Conservation (phyloP, 2,113 vertebrate species). For the Parus major region DNA sequence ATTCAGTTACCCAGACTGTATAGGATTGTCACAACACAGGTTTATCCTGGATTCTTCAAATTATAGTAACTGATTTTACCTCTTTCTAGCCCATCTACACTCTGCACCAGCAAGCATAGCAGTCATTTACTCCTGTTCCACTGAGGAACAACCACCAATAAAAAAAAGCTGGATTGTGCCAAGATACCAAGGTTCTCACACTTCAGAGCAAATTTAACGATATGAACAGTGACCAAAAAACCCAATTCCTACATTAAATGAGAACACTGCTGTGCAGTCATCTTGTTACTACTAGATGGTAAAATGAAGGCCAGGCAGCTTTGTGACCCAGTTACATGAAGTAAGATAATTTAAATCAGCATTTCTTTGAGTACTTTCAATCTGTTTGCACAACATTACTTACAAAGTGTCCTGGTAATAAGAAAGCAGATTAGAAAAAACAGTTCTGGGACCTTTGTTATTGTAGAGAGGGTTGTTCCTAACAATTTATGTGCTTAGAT, state of each 20-base stretch:
- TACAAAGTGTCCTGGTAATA: not conserved
- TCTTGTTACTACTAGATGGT: not conserved
- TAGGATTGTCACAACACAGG: not conserved
- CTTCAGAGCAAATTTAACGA: not conserved
- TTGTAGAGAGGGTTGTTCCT: not conserved
- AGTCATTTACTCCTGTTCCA: not conserved
- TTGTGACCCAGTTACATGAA: not conserved
- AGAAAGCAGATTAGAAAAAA: not conserved
- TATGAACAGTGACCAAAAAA: not conserved
- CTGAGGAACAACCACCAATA: not conserved
- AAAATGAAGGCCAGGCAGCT: not conserved
- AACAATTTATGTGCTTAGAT: not conserved
- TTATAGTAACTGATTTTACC: not conserved
- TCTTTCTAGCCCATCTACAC: not conserved
- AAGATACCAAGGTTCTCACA: not conserved
- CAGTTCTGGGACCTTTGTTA: not conserved
- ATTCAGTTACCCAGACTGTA: not conserved
- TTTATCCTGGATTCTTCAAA: not conserved
- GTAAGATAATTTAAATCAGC: not conserved
- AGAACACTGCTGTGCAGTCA: not conserved
- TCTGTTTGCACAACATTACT: not conserved
- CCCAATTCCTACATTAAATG: not conserved
- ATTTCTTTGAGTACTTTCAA: not conserved
- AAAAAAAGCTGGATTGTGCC: not conserved
- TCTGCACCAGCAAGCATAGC: not conserved